Evolutionary conservation across 2,888 invertebrate species (phyloP), one percentile per base, ranked within the genome.

Genomic region (Diaprepes abbreviatus): DNA sequence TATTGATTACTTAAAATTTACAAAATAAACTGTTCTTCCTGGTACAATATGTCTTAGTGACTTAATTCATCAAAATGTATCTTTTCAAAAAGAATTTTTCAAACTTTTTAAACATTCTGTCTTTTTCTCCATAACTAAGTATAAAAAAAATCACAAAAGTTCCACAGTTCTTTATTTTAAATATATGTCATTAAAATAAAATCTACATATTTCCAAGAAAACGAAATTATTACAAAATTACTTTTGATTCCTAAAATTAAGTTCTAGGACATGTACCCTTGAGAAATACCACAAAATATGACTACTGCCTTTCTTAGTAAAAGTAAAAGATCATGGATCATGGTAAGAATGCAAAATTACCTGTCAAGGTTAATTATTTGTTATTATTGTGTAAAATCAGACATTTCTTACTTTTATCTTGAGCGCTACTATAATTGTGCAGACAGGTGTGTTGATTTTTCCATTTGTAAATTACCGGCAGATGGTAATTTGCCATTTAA

Each of bases 281-380:
- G 40, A 40, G 1, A 40, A 40, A 17, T 40, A 9, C 40, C 17
- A 17, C 16, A 40, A 17, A 40, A 40, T 40, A 40, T 43, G 10
- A 43, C 19, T 21, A 43, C 19, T 43, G n/a, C 19, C 43, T 19
- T 43, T 43, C 10, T 43, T 21, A 43, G 43, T 19, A 21, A 10
- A 10, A 10, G n/a, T 19, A 43, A 36, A 35, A 43, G 43, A 59
- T 28, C 36, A 59, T 36, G 59, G 40, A 28, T 9, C n/a, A n/a
- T n/a, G n/a, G n/a, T n/a, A 59, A 36, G 17, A 60, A 60, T 60
- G 48, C 59, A 60, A 33, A 45, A 48, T 28, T 14, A 33, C 40
- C 28, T 16, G 31, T 59, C 60, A 60, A 60, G 60, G 60, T 60
- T 60, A 60, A 60, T 60, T 31, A 35, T 48, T 28, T 50, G 48